Evolutionary conservation across 2,888 invertebrate genomes (phyloP).

Genomic region (Tenthredo livida): DNA sequence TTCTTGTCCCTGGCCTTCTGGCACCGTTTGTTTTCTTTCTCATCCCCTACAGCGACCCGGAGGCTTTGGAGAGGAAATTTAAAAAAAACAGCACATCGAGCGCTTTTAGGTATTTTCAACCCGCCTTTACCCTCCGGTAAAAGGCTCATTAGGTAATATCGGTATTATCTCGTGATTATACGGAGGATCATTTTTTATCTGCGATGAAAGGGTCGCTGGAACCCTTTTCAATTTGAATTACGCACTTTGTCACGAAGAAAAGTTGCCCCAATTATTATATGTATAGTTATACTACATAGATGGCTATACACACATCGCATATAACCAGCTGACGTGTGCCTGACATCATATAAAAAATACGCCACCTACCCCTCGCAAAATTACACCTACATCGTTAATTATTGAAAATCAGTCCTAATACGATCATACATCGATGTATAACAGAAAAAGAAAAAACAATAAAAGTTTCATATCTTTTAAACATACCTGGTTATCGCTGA

Average conservation of each 20-base stretch:
- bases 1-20: slow-evolving; percentile 26
- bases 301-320: background rate
- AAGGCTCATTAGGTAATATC: slow-evolving; percentile 51
- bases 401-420: background rate
- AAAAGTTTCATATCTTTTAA: background rate
- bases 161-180: slow-evolving; percentile 46
- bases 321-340: background rate
- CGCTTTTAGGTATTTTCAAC: slow-evolving; percentile 45
- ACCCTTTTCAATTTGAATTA: slow-evolving; percentile 46
- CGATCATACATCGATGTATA: background rate
- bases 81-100: slow-evolving; percentile 43
- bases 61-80: slow-evolving; percentile 39
- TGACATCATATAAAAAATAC: background rate
- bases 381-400: background rate
- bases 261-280: slow-evolving; percentile 1
- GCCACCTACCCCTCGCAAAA: background rate
- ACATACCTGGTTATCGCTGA: slow-evolving; percentile 81
- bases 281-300: background rate
- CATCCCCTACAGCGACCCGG: background rate
- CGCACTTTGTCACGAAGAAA: slow-evolving; percentile 44
- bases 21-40: slow-evolving; percentile 33
- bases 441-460: background rate
- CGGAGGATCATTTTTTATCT: slow-evolving; percentile 45
- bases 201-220: slow-evolving; percentile 23
- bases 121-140: slow-evolving; percentile 27